These are phyloP conservation scores for Andrena hattorfiana DNA, from an alignment of 2,888 invertebrate species.

Conservation along the genomic window DNA sequence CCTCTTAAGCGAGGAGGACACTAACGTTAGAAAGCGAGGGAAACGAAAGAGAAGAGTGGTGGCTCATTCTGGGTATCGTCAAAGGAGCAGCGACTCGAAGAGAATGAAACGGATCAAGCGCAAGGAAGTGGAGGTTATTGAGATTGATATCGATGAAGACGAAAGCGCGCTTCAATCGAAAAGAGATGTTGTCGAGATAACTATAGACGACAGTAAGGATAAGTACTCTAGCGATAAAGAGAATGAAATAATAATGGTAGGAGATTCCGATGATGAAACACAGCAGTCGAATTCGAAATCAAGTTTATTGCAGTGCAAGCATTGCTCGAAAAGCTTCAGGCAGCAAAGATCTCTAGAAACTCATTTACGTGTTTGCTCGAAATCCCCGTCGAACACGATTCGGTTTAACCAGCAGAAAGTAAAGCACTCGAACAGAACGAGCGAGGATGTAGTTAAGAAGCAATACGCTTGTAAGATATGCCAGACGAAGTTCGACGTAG, in stretches of 20 bases:
- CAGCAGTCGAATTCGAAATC: slow-evolving; percentile 62
- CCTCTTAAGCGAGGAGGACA: slow-evolving; percentile 73
- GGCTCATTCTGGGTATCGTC: slow-evolving; percentile 74
- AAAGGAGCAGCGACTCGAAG: slow-evolving; percentile 63
- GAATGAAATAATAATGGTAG: slow-evolving; percentile 83
- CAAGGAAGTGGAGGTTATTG: slow-evolving; percentile 79
- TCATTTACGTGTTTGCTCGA: slow-evolving; percentile 79
- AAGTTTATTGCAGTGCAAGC: slow-evolving; percentile 75
- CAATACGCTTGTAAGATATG: slow-evolving; percentile 82
- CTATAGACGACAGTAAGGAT: slow-evolving; percentile 80
- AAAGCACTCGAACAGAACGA: slow-evolving; percentile 39
- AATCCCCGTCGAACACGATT: slow-evolving; percentile 68
- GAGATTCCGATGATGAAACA: slow-evolving; percentile 80
- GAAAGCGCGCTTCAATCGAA: slow-evolving; percentile 58
- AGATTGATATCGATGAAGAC: slow-evolving; percentile 81
- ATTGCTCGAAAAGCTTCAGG: slow-evolving; percentile 79
- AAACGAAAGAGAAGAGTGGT: slow-evolving; percentile 75
- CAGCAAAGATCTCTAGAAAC: slow-evolving; percentile 78
- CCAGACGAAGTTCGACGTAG: slow-evolving; percentile 80
- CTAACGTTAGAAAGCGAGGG: slow-evolving; percentile 70
- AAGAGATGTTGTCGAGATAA: slow-evolving; percentile 77
- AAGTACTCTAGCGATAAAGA: slow-evolving; percentile 84
- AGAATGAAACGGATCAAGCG: slow-evolving; percentile 67
- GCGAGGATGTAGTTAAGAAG: slow-evolving; percentile 64
- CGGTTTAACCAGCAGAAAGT: slow-evolving; percentile 60